Evolutionary conservation across 2,797 vertebrate species (phyloP).

Genomic region (Enteromius mattozi): DNA sequence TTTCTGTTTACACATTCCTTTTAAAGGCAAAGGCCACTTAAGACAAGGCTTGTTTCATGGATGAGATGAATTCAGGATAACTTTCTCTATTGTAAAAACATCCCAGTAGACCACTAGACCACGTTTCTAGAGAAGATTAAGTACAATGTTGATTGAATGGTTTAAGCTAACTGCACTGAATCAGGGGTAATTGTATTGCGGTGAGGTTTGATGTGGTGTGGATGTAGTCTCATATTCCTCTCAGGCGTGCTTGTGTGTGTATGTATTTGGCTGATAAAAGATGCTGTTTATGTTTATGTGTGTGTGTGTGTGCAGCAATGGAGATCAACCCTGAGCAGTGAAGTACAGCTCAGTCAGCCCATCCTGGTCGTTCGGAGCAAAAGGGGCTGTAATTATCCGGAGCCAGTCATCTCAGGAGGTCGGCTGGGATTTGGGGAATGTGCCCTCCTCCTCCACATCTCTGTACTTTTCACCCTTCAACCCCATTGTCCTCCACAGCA

Average conservation of each 20-base stretch:
- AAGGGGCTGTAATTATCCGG: slow-evolving; percentile 62
- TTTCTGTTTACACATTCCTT: background rate
- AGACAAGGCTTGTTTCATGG: background rate
- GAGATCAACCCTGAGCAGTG: slow-evolving; percentile 11
- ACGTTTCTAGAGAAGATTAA: slow-evolving; percentile 30
- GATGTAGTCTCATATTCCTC: slow-evolving; percentile 5
- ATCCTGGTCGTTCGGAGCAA: slow-evolving; percentile 15
- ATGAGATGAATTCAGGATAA: background rate
- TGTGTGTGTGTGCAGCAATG: slow-evolving; percentile 22
- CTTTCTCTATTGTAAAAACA: slow-evolving; percentile 13
- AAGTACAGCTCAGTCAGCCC: slow-evolving; percentile 18
- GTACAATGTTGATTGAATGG: slow-evolving; percentile 42
- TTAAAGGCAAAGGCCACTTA: slow-evolving; percentile 15
- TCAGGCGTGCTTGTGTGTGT: slow-evolving; percentile 32
- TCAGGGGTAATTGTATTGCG: slow-evolving; percentile 39
- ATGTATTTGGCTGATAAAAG: slow-evolving; percentile 25
- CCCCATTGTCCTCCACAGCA: background rate
- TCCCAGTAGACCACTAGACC: slow-evolving; percentile 34
- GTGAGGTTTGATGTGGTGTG: slow-evolving; percentile 41
- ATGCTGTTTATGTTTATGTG: slow-evolving; percentile 1
- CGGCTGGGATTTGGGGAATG: slow-evolving; percentile 58
- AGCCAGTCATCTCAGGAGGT: slow-evolving; percentile 63
- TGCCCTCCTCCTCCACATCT: slow-evolving; percentile 48
- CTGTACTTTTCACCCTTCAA: slow-evolving; percentile 13
- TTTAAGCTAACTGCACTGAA: slow-evolving; percentile 40